Base-by-base conservation (phyloP, 2,113 vertebrate genomes). In the Lagopus leucura region DNA sequence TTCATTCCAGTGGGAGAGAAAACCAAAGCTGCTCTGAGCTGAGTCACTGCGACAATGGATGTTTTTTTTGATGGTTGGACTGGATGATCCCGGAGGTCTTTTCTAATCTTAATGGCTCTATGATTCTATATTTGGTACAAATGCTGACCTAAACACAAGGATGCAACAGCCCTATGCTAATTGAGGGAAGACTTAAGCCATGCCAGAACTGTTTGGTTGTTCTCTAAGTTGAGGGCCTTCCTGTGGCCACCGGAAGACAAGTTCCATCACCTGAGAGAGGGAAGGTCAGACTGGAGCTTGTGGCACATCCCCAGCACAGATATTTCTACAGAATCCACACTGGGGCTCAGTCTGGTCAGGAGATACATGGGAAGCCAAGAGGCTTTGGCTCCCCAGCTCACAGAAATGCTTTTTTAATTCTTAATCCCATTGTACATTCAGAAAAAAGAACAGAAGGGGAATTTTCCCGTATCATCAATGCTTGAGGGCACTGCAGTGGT, bases 241-340 rank as follows among this genome's bases (percentile, higher is more conserved):
- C 2, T 0, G 1, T 8, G 24, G 36, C 47, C 22, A 21, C 19
- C 40, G 15, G 43, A 64, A 19, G 21, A 58, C 36, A 58, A 30
- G 8, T 75, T 42, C 47, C 21, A 50, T 55, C 25, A 22, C 9
- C 45, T 45, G 47, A 40, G 18, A 61, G 60, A 10, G 38, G 36
- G 22, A 38, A 61, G 60, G 24, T 27, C 4, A 27, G 60, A 10
- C 60, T 63, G 60, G 24, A 36, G 58, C 58, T 25, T 8, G 1
- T 30, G 30, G 13, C 30, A 60, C 22, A 6, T 61, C 21, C 34
- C 38, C 1, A 1, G 11, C 21, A 8, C 2, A 0, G 19, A 27
- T 13, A 16, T 20, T 65, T 74, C n/a, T 4, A 5, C 38, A 88
- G 90, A 95, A 88, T 52, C 80, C 86, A 86, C 72, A 60, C 42